These are phyloP conservation scores for Pygoscelis adeliae DNA, from an alignment of 2,113 vertebrate genomes.

Conservation along the genomic window DNA sequence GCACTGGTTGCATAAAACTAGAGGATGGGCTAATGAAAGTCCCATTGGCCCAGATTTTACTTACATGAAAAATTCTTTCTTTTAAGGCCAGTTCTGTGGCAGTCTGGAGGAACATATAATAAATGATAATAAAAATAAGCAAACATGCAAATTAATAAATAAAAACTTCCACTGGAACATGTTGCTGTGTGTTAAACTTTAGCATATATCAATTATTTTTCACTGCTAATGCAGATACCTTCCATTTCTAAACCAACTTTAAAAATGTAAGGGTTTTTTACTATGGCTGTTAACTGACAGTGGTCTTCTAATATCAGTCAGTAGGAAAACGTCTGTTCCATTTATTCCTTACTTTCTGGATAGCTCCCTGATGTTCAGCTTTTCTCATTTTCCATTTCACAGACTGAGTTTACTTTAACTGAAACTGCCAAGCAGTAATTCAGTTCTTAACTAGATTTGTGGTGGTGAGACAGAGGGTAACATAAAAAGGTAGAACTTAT, in stretches of 20 bases:
- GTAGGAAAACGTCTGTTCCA: rapidly evolving
- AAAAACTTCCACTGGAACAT: rapidly evolving
- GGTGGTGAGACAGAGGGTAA: neutral
- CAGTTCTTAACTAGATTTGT: constrained; percentile 40
- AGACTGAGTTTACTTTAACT: constrained; percentile 8
- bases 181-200: neutral
- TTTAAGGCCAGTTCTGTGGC: neutral
- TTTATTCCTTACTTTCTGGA: neutral
- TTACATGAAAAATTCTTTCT: neutral
- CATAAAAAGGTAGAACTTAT: constrained; percentile 41
- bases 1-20: neutral
- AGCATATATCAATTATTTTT: neutral
- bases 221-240: neutral
- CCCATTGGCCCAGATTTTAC: neutral
- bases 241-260: neutral
- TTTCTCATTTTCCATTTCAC: neutral
- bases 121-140: neutral
- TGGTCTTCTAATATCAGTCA: neutral
- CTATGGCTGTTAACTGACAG: neutral
- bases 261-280: neutral
- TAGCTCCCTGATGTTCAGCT: neutral
- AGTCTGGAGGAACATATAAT: neutral
- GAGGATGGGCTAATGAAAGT: neutral
- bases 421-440: constrained; percentile 28
- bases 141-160: neutral